Evolutionary conservation across 2,888 invertebrate genomes (phyloP), one percentile per base, ranked within the genome.

Genomic region (Hofmannophila pseudospretella): DNA sequence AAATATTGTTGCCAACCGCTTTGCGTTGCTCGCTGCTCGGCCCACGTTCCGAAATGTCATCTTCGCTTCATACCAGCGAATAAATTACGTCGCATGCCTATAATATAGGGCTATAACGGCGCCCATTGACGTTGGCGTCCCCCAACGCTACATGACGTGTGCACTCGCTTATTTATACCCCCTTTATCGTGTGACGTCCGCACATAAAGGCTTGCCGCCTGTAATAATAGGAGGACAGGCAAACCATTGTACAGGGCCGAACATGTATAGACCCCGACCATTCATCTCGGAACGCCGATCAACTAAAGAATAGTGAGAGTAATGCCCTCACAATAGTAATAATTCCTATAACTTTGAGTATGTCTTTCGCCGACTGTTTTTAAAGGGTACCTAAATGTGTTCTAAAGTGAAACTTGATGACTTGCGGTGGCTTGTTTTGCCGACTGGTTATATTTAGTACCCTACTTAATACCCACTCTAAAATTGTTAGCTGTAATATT

Each of bases 181-280:
- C 44, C 51, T 54, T 54, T 55, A 49, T 51, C 52, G 51, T 51
- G 51, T 59, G 59, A 59, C 59, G 58, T 50, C 45, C 49, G 49
- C 41, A 36, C 49, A 57, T 56, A 61, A 62, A 68, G 54, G 64
- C 52, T 44, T 48, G 57, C 65, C 66, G 65, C 61, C 59, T 54
- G 55, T 61, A 65, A 54, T 66, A 67, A 67, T 66, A 65, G 65
- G 63, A 61, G 59, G 61, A 65, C 66, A 63, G 55, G 45, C 54
- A 38, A 46, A 51, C 42, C 58, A 61, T 64, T 64, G 62, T 60
- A 58, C 54, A 47, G 44, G 46, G 39, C 45, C 47, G 50, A 51
- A 52, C 57, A 57, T 59, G 61, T 62, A 56, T 54, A 55, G 51
- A 45, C 48, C 44, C 40, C 40, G 51, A 54, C 58, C 67, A 70